A percentile compares a stretch with the other conserved stretches of the same genome.
Evolutionary conservation across 2,888 invertebrate species (phyloP).

Genomic region (Geophilus truncorum): DNA sequence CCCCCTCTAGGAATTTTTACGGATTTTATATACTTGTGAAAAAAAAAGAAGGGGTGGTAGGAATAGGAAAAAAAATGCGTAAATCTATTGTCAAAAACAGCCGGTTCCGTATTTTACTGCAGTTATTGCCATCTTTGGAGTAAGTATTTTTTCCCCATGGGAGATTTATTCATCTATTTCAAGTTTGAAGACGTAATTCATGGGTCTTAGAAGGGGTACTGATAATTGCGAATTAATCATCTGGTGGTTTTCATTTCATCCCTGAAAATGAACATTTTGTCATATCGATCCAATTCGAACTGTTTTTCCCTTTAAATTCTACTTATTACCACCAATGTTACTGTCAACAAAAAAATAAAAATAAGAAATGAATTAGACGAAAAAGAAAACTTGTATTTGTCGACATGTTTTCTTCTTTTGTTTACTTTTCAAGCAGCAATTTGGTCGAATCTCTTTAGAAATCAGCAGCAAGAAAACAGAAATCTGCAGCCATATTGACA

Average conservation of each 20-base stretch:
- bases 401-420: not conserved
- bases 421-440: not conserved
- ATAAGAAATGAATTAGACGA: not conserved
- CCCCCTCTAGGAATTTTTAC: not conserved
- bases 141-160: not conserved
- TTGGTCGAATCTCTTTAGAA: not conserved
- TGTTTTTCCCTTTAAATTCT: no score
- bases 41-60: not conserved
- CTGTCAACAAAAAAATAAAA: not conserved
- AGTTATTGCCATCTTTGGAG: not conserved
- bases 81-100: slow-evolving; percentile 10
- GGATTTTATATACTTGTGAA: not conserved
- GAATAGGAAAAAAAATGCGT: not conserved
- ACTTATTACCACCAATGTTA: not conserved
- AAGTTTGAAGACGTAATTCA: not conserved
- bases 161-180: not conserved
- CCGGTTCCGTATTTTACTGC: slow-evolving; percentile 10
- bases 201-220: not conserved
- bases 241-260: not conserved
- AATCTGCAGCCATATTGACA: not conserved
- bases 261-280: not conserved
- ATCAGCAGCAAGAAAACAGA: not conserved
- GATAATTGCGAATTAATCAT: slow-evolving; percentile 4
- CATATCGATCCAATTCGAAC: not conserved
- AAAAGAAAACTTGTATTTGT: not conserved